phyloP scores from a whole-genome alignment of 2,797 vertebrate species.

The Pseudomugil tenellus region DNA sequence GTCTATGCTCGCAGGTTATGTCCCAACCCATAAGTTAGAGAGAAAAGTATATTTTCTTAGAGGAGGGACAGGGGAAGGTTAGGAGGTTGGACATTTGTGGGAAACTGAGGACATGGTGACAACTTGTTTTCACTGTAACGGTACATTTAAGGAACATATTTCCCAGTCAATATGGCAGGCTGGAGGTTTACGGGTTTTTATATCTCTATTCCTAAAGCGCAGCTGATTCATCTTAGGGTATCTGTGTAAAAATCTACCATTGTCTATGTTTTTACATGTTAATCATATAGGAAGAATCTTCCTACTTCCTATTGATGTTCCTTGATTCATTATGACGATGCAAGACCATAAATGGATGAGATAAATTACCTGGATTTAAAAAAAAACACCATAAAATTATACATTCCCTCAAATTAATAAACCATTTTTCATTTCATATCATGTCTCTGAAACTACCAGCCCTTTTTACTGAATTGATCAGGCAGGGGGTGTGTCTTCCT shows the following conservation, averaged over 20 bases:
- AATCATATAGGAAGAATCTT: conserved; percentile 33
- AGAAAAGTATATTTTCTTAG: conserved; percentile 59
- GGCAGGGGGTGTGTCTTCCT: conserved; percentile 55
- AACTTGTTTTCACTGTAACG: conserved; percentile 29
- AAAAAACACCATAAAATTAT: no score
- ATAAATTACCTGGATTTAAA: no score
- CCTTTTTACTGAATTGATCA: conserved; percentile 24
- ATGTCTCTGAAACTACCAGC: conserved; percentile 41
- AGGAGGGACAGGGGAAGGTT: conserved; percentile 22
- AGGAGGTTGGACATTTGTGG: conserved; percentile 17
- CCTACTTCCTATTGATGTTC: conserved; percentile 43
- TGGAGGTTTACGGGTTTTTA: background rate
- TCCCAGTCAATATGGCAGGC: background rate
- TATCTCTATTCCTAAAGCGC: background rate
- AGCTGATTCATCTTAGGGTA: background rate
- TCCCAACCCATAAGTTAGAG: conserved; percentile 58
- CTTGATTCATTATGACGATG: conserved; percentile 19
- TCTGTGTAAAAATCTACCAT: conserved; percentile 16
- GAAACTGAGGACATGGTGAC: conserved; percentile 7
- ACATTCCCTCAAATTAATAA: no score
- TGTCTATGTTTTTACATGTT: conserved; percentile 33
- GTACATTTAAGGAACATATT: conserved; percentile 15
- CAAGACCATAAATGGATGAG: no score
- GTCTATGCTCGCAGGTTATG: conserved; percentile 69
- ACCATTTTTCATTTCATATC: no score